phyloP scores from a whole-genome alignment of 2,797 vertebrate genomes.

The Urophycis tenuis region DNA sequence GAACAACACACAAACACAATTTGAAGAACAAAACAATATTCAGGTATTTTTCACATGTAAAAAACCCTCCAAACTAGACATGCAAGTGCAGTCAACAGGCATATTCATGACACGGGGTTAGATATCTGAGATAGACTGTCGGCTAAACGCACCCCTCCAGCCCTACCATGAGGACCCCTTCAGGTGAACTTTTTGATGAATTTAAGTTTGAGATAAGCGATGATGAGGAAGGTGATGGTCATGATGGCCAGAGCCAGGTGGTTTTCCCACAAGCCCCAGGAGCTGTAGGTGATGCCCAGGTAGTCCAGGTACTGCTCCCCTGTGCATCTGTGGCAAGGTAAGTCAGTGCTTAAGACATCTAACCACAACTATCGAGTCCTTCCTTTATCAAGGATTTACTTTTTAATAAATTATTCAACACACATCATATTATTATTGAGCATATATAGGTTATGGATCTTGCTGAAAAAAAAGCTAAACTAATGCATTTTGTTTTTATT shows the following conservation, averaged over 20 bases:
- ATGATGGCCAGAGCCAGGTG: constrained; percentile 77
- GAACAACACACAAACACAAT: background rate
- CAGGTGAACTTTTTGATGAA: constrained; percentile 85
- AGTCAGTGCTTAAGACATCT: background rate
- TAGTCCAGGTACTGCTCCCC: constrained; percentile 74
- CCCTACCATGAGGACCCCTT: background rate
- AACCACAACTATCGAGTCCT: background rate
- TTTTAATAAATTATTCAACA: background rate
- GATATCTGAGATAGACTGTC: background rate
- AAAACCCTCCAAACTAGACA: background rate
- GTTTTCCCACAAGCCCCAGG: constrained; percentile 89
- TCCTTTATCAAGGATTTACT: background rate
- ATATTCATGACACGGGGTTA: background rate
- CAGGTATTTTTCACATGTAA: background rate
- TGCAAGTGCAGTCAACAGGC: background rate
- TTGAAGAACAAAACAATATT: background rate
- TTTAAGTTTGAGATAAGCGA: constrained; percentile 80
- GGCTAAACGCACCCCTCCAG: background rate
- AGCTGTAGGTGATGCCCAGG: constrained; percentile 73
- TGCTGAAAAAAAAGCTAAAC: no score
- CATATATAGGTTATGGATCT: no score
- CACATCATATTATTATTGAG: background rate
- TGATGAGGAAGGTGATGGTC: constrained; percentile 73
- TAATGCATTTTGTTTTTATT: no score
- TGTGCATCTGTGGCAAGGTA: constrained; percentile 68